phyloP scores from a whole-genome alignment of 2,888 invertebrate genomes.

The Dyspetes luteomarginatus region DNA sequence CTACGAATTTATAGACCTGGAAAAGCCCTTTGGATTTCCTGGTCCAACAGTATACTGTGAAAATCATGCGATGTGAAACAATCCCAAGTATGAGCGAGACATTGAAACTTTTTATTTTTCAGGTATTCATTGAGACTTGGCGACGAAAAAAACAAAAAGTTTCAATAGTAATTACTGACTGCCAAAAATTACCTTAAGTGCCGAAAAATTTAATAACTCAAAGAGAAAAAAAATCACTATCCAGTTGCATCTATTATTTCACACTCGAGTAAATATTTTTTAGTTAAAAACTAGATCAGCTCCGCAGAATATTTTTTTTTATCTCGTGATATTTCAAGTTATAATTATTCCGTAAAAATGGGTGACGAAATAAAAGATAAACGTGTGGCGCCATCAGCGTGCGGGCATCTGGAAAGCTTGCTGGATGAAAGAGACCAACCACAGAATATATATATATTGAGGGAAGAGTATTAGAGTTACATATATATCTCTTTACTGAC shows the following conservation, averaged over 20 bases:
- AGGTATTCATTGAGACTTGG: no score
- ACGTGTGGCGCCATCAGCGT: conserved; percentile 9
- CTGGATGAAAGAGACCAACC: conserved; percentile 31
- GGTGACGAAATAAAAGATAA: conserved; percentile 16
- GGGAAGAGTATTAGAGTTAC: conserved; percentile 33
- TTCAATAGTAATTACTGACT: no score
- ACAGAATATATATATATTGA: conserved; percentile 11
- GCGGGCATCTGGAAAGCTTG: conserved; percentile 46
- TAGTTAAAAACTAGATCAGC: no score
- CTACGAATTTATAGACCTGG: conserved; percentile 26
- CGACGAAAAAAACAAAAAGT: no score
- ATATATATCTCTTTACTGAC: conserved; percentile 46
- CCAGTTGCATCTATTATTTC: no score
- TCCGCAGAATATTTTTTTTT: conserved; percentile 13
- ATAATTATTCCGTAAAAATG: conserved; percentile 20
- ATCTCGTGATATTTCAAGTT: not conserved
- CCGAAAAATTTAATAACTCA: not conserved
- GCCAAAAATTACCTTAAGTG: not conserved
- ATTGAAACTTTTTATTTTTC: no score
- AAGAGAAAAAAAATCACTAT: not conserved
- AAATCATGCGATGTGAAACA: no score
- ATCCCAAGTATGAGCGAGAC: no score
- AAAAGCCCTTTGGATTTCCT: not conserved
- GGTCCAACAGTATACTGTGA: no score
- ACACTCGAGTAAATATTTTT: no score